A percentile compares a stretch with the other conserved stretches of the same genome.
Conservation (phyloP, 2,113 vertebrate genomes). For the Corapipo altera region DNA sequence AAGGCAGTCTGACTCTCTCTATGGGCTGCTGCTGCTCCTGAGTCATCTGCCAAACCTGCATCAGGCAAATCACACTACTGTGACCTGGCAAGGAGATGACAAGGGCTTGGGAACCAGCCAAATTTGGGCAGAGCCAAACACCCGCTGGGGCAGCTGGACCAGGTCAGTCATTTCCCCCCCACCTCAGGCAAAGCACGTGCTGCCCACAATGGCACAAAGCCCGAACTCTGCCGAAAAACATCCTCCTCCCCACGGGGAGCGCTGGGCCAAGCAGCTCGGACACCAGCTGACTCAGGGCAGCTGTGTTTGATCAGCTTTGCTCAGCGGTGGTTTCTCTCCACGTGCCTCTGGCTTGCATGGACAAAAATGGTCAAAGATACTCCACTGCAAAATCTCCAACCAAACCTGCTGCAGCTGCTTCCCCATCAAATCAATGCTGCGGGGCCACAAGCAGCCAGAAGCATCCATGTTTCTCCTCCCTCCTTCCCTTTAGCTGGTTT, state of each 20-base stretch:
- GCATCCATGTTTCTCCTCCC: accelerated
- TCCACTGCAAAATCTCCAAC: not conserved
- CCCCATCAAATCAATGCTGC: accelerated
- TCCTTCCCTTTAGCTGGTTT: not conserved
- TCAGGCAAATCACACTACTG: not conserved
- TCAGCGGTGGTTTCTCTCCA: not conserved
- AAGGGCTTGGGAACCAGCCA: not conserved
- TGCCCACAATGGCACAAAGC: not conserved
- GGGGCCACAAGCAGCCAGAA: not conserved
- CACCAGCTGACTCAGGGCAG: conserved; percentile 22
- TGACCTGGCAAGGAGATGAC: not conserved
- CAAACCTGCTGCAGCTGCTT: not conserved
- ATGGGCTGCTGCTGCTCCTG: not conserved
- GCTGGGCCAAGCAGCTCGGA: accelerated
- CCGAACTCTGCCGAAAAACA: not conserved
- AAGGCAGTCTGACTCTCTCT: not conserved
- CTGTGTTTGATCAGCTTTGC: not conserved
- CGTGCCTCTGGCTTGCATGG: not conserved
- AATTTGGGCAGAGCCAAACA: not conserved
- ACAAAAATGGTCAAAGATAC: not conserved
- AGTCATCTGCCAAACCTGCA: not conserved
- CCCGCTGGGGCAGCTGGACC: not conserved
- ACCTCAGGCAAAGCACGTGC: not conserved
- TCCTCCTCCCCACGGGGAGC: not conserved
- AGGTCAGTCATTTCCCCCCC: accelerated